These are phyloP conservation scores for Balaeniceps rex DNA, from an alignment of 2,113 vertebrate genomes.

Conservation along the genomic window DNA sequence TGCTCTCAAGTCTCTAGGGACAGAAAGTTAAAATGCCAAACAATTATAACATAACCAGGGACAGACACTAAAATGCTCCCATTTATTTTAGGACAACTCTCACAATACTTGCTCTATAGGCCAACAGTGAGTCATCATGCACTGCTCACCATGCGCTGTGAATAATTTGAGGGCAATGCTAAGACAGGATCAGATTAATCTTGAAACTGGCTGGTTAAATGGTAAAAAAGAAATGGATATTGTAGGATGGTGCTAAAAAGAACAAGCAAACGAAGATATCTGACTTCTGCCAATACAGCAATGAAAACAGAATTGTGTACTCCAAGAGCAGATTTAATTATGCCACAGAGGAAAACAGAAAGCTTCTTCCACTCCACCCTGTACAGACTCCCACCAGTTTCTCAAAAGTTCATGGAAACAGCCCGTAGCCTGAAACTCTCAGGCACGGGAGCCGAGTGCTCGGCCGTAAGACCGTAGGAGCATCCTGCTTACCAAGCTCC, in stretches of 20 bases:
- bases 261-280: background rate
- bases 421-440: background rate
- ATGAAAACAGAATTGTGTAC: background rate
- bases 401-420: background rate
- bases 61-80: background rate
- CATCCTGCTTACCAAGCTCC: constrained; percentile 86
- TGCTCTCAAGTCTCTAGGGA: background rate
- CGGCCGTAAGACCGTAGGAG: background rate
- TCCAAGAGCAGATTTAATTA: background rate
- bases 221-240: background rate
- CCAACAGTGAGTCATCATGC: background rate
- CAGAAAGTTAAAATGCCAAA: constrained; percentile 25
- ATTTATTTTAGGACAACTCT: constrained; percentile 21
- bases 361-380: background rate
- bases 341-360: background rate
- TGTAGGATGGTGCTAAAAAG: background rate
- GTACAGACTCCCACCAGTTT: background rate
- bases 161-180: background rate
- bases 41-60: background rate
- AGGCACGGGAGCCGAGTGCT: rapidly evolving
- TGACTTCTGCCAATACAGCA: background rate
- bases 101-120: background rate
- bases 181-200: background rate
- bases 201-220: background rate
- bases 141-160: background rate